Percentiles rank a stretch among this genome's conserved stretches.
These are phyloP conservation scores for Syngnathus scovelli DNA, from an alignment of 2,113 vertebrate genomes.

Conservation along the genomic window DNA sequence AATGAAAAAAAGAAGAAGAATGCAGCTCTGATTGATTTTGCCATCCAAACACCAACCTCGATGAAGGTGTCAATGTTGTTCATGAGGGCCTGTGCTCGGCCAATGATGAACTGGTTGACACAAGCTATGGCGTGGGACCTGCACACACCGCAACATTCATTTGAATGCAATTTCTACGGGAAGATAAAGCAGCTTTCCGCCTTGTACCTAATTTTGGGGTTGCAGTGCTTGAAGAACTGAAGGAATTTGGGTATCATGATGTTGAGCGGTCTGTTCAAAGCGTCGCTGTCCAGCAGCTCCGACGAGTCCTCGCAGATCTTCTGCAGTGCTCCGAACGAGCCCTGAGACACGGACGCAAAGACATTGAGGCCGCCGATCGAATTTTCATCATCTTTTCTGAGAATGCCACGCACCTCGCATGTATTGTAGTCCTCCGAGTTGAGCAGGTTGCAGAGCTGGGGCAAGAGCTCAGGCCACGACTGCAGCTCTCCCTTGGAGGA, in stretches of 20 bases:
- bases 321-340: constrained; percentile 90
- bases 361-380: background rate
- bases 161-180: background rate
- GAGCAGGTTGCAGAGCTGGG: constrained; percentile 91
- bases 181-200: no score
- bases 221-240: constrained; percentile 96
- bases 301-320: constrained; percentile 96
- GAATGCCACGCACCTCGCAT: constrained; percentile 78
- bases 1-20: background rate
- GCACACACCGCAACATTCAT: background rate
- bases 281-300: constrained; percentile 90
- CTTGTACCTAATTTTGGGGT: constrained; percentile 89
- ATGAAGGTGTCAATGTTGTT: constrained; percentile 95
- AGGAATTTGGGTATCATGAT: constrained; percentile 95
- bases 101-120: constrained; percentile 94
- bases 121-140: constrained; percentile 93
- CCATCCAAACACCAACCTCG: constrained; percentile 68
- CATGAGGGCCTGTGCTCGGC: constrained; percentile 91
- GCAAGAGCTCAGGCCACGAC: constrained; percentile 90
- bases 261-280: constrained; percentile 88
- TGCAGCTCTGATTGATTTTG: background rate
- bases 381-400: background rate
- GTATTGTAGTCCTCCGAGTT: constrained; percentile 97
- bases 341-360: constrained; percentile 68
- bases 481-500: constrained; percentile 92